Evolutionary conservation across 2,113 vertebrate genomes (phyloP), one percentile per base, ranked within the genome.

Genomic region (Chlorocebus sabaeus): DNA sequence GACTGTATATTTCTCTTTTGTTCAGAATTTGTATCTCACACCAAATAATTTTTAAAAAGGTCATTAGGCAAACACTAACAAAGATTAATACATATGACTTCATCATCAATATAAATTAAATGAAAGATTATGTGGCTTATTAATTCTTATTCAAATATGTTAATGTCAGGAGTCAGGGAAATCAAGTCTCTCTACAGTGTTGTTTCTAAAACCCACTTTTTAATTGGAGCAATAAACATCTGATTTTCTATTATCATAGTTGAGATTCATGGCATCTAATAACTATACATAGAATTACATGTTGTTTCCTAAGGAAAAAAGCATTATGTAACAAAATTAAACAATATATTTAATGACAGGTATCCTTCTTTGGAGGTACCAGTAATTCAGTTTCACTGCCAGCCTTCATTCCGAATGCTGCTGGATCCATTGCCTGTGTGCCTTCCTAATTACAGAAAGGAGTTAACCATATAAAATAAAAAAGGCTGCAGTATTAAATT

Each of bases 141-240:
- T 88, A 32, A 76, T 67, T 92, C 72, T 80, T 80, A 80, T n/a
- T 75, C 40, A 84, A 80, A 91, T 50, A 57, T 38, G 20, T 18
- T 27, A 45, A 38, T 16, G 13, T 75, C 70, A 75, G 20, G 50
- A 43, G 40, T 6, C 78, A 95, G 20, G 27, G 16, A 85, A 95
- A 87, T 79, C 38, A 83, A 93, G 72, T 92, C 76, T 17, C 13
- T 70, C 22, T 52, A 45, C 1, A n/a, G 1, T 57, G 5, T 48
- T 75, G n/a, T 73, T 93, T 96, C 61, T 90, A 90, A 93, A 68
- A 94, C 8, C 5, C 20, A 9, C 18, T 68, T 88, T 94, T 88
- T 50, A 87, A 84, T 52, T 93, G 57, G 25, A 93, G 38, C 14
- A 76, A 89, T 57, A 96, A 89, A 70, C 16, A 85, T 72, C 57